These are phyloP conservation scores for Neodiprion virginianus DNA, from an alignment of 1,140 invertebrate genomes.

Conservation along the genomic window DNA sequence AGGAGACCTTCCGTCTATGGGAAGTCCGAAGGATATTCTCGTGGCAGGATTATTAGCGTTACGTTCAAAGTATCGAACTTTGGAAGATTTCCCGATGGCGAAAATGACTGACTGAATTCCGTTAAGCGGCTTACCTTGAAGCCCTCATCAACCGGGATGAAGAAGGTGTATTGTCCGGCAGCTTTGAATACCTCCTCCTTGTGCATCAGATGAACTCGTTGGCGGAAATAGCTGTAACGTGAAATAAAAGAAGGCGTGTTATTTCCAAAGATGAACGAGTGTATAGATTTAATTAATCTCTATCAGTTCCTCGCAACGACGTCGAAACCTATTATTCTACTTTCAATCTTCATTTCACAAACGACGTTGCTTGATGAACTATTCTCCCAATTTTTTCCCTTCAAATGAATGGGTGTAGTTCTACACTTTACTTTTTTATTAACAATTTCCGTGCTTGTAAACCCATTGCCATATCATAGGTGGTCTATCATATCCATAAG, in stretches of 20 bases:
- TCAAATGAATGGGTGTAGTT: too few species aligned
- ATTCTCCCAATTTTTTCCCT: too few species aligned
- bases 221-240: conserved; percentile 72
- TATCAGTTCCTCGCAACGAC: not conserved
- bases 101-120: not conserved
- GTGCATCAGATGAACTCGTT: conserved; percentile 72
- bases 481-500: too few species aligned
- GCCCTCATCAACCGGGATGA: conserved; percentile 89
- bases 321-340: too few species aligned
- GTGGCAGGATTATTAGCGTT: not conserved
- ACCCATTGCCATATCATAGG: too few species aligned
- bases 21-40: not conserved
- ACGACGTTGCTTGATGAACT: too few species aligned
- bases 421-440: too few species aligned
- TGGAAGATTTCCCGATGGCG: not conserved
- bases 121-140: conserved; percentile 71
- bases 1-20: not conserved
- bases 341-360: too few species aligned
- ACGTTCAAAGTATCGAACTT: not conserved
- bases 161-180: conserved; percentile 84
- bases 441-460: too few species aligned
- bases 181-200: conserved; percentile 78
- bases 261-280: not conserved
- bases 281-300: not conserved
- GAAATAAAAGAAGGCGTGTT: conserved; percentile 9